phyloP scores from a whole-genome alignment of 2,113 vertebrate genomes.

The Eidolon helvum region DNA sequence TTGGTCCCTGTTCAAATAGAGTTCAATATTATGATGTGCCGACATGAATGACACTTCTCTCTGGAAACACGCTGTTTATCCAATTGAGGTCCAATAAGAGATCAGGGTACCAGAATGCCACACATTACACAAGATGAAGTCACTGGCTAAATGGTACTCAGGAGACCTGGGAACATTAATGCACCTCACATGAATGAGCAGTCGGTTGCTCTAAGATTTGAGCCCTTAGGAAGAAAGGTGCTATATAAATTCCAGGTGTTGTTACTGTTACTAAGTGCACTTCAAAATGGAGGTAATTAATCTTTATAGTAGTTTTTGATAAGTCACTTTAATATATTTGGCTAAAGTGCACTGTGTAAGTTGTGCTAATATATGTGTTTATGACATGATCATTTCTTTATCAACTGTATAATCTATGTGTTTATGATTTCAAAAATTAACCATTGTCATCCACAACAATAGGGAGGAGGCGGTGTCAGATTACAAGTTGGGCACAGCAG shows the following conservation, averaged over 20 bases:
- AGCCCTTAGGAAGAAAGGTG: conserved; percentile 68
- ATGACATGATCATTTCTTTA: conserved; percentile 62
- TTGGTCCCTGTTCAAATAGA: conserved; percentile 78
- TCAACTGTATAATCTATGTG: conserved; percentile 54
- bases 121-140: conserved; percentile 74
- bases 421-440: conserved; percentile 70
- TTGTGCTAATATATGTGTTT: conserved; percentile 65
- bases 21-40: conserved; percentile 72
- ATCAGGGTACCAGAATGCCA: conserved; percentile 73
- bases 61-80: conserved; percentile 76
- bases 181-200: conserved; percentile 73
- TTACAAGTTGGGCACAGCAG: conserved; percentile 64
- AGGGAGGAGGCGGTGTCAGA: conserved; percentile 60
- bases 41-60: conserved; percentile 72
- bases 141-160: conserved; percentile 71
- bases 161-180: conserved; percentile 73
- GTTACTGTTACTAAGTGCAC: conserved; percentile 76
- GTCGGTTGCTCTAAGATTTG: conserved; percentile 71
- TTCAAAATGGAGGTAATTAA: conserved; percentile 73
- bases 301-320: conserved; percentile 73
- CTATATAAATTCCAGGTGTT: conserved; percentile 73
- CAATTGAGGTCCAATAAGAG: conserved; percentile 75
- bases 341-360: conserved; percentile 70
- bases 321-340: conserved; percentile 69
- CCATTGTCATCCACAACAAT: conserved; percentile 64